Conservation (phyloP, 2,797 vertebrate species). For the Ptychobarbus kaznakovi region DNA sequence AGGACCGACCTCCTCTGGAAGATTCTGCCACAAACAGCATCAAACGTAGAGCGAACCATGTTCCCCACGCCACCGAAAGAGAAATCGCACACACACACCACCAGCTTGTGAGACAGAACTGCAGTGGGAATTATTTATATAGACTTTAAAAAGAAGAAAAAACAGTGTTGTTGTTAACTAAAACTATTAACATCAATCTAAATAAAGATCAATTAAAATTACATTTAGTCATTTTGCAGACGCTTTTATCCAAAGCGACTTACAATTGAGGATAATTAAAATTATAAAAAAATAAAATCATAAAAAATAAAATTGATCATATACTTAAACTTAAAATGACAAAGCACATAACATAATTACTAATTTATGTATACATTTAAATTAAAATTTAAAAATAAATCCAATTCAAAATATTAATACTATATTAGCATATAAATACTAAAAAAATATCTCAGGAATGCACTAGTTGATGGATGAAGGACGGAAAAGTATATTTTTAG, state of each 20-base stretch:
- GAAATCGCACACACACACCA: constrained; percentile 60
- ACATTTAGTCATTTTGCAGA: too few species aligned
- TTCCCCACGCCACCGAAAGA: constrained; percentile 76
- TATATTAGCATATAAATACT: background rate
- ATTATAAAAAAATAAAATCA: background rate
- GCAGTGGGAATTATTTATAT: background rate
- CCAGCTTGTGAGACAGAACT: constrained; percentile 69
- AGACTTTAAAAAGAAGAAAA: background rate
- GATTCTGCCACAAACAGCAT: constrained; percentile 81
- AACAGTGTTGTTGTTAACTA: background rate
- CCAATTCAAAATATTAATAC: background rate
- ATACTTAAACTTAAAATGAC: background rate
- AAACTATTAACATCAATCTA: background rate
- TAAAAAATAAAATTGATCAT: background rate
- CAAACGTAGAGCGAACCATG: constrained; percentile 75
- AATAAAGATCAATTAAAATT: background rate
- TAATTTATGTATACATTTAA: background rate
- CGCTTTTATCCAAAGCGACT: too few species aligned
- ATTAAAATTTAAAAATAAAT: background rate
- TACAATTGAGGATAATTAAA: too few species aligned
- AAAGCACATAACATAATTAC: background rate
- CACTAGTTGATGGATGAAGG: background rate
- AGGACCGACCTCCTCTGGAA: constrained; percentile 85
- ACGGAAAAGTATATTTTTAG: background rate
- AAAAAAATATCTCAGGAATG: background rate